These are phyloP conservation scores for Tragopan temminckii DNA, from an alignment of 2,797 vertebrate species.

Conservation along the genomic window DNA sequence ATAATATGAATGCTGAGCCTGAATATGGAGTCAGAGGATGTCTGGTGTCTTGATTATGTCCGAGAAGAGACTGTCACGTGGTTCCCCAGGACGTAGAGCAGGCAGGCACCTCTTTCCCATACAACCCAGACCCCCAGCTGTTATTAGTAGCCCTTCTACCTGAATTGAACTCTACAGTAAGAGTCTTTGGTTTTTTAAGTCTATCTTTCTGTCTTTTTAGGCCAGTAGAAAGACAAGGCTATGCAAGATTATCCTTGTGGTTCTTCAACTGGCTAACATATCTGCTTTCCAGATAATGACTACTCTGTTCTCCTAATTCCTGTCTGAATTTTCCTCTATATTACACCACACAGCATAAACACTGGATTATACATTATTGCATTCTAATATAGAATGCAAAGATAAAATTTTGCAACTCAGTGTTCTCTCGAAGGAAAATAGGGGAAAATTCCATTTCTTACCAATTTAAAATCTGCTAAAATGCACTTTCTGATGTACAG, in stretches of 20 bases:
- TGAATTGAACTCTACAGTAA: neutral
- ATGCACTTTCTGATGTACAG: neutral
- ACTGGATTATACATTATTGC: neutral
- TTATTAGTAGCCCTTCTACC: conserved; percentile 9
- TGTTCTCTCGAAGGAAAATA: neutral
- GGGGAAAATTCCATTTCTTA: neutral
- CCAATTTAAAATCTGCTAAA: neutral
- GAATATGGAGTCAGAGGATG: neutral
- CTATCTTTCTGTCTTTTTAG: neutral
- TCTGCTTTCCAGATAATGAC: conserved; percentile 23
- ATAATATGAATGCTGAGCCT: neutral
- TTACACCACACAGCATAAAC: neutral
- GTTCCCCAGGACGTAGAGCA: neutral
- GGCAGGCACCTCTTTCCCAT: neutral
- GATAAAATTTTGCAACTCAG: neutral
- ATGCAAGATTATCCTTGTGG: neutral
- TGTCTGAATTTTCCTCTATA: neutral
- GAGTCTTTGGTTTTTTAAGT: neutral
- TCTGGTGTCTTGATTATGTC: neutral
- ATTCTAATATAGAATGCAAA: neutral
- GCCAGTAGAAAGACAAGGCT: neutral
- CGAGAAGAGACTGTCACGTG: neutral
- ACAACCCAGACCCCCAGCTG: neutral
- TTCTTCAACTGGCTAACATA: neutral
- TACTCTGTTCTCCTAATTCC: neutral